Evolutionary conservation across 2,113 vertebrate species (phyloP).

Genomic region (Muntiacus reevesi): DNA sequence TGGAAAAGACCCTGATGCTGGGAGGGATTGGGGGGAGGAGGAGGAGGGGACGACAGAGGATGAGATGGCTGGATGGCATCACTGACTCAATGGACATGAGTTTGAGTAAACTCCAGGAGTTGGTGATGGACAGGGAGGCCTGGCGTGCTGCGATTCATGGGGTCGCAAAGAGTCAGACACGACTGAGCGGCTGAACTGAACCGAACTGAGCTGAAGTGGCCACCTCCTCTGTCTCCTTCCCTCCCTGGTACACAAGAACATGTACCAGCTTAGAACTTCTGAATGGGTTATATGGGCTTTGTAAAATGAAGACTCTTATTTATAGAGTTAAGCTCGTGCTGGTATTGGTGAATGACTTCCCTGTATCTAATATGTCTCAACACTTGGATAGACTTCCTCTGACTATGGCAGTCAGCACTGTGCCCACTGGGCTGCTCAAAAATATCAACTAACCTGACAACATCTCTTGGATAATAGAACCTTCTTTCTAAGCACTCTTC

Average conservation of each 20-base stretch:
- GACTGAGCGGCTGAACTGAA: too few relatives aligned
- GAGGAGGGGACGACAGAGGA: too few relatives aligned
- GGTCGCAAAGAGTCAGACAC: too few relatives aligned
- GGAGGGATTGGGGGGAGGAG: too few relatives aligned
- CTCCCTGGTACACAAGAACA: accelerated
- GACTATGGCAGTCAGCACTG: neutral
- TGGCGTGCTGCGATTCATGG: too few relatives aligned
- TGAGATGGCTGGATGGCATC: too few relatives aligned
- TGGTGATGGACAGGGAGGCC: too few relatives aligned
- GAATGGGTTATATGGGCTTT: neutral
- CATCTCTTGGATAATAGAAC: neutral
- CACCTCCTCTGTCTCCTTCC: neutral
- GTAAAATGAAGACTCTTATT: neutral
- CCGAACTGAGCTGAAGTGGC: neutral
- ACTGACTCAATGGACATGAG: too few relatives aligned
- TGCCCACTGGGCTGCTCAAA: neutral
- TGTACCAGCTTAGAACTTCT: neutral
- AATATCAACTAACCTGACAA: neutral
- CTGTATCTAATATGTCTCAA: neutral
- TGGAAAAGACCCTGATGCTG: too few relatives aligned
- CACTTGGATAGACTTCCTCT: neutral
- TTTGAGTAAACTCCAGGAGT: too few relatives aligned
- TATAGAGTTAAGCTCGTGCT: neutral
- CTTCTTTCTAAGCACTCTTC: neutral
- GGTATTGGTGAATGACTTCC: neutral